Evolutionary conservation across 2,888 invertebrate genomes (phyloP).

Genomic region (Sphaerophoria taeniata): DNA sequence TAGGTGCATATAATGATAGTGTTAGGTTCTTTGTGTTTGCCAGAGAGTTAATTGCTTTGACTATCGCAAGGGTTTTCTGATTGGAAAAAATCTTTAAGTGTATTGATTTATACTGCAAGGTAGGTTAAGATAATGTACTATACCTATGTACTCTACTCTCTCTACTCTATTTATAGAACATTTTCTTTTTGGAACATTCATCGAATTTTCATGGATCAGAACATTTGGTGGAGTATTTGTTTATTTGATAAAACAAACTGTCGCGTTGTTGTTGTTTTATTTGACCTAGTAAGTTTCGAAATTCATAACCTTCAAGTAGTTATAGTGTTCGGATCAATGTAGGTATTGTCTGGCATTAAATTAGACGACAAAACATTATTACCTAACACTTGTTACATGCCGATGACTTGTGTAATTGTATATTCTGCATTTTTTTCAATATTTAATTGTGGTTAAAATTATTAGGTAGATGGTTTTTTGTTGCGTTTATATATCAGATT

Average conservation of each 20-base stretch:
- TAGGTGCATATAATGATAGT: neutral
- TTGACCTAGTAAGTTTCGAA: constrained; percentile 3
- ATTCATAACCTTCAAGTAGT: neutral
- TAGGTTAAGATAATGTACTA: too few relatives aligned
- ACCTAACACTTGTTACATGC: constrained; percentile 1
- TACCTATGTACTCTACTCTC: too few relatives aligned
- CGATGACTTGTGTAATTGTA: neutral
- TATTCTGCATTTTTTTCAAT: neutral
- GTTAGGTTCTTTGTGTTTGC: neutral
- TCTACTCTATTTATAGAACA: too few relatives aligned
- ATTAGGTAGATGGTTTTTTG: neutral
- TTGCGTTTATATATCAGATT: neutral
- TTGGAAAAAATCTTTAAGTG: too few relatives aligned
- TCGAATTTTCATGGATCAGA: too few relatives aligned
- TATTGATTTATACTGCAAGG: too few relatives aligned
- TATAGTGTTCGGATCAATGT: neutral
- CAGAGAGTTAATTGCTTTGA: neutral
- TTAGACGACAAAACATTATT: neutral
- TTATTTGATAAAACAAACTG: too few relatives aligned
- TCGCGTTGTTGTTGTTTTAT: neutral
- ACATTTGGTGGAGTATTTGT: too few relatives aligned
- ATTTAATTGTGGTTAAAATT: constrained; percentile 26
- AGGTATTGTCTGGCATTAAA: constrained; percentile 7
- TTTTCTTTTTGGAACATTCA: too few relatives aligned
- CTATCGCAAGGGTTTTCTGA: too few relatives aligned